Evolutionary conservation across 35 echinoderm and acorn worm species (phyloP).

Genomic region (Lytechinus pictus): DNA sequence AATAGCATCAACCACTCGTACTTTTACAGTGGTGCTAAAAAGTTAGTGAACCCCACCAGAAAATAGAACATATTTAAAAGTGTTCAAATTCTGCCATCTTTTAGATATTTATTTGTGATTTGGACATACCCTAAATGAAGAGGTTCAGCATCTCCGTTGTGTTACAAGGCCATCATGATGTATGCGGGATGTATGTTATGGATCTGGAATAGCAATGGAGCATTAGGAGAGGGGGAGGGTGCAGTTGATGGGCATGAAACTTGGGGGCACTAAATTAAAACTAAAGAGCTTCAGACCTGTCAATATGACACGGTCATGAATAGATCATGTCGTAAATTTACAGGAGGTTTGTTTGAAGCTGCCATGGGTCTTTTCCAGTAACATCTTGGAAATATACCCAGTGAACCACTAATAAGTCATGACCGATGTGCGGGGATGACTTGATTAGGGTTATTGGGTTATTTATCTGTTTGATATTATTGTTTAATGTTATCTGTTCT

Average conservation of each 20-base stretch:
- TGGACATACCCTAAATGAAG: no score
- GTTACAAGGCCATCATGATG: background rate
- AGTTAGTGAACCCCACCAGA: no score
- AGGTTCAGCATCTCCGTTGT: no score
- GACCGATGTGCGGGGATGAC: background rate
- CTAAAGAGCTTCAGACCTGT: background rate
- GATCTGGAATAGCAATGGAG: background rate
- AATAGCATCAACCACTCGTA: no score
- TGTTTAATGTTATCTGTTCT: background rate
- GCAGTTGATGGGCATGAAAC: background rate
- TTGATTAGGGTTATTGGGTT: background rate
- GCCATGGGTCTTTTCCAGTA: background rate
- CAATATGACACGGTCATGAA: background rate
- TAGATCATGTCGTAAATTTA: background rate
- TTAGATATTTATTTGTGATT: no score
- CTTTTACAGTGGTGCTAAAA: no score
- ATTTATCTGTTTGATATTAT: background rate
- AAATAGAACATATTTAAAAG: no score
- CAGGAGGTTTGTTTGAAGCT: background rate
- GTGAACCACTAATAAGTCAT: background rate
- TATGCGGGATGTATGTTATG: background rate
- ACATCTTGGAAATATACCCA: background rate
- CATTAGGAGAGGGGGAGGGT: background rate
- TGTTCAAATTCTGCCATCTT: no score
- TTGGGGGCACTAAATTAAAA: constrained; percentile 3